Percentiles rank a stretch among this genome's conserved stretches.
These are phyloP conservation scores for Phortica magna DNA, from an alignment of 2,888 invertebrate genomes.

Conservation along the genomic window DNA sequence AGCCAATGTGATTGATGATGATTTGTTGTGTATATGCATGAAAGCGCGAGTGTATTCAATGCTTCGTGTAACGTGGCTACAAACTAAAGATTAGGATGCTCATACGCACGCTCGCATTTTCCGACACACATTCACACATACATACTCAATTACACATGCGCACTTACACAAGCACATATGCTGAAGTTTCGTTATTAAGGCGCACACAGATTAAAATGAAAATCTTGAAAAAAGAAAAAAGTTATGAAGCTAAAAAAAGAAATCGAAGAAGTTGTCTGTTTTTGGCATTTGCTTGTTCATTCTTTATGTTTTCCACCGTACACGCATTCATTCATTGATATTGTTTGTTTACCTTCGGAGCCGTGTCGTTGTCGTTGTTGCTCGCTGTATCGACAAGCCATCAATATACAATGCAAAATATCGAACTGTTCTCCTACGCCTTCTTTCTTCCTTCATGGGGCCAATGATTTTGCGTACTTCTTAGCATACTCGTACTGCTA, in stretches of 20 bases:
- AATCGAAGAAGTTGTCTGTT: background rate
- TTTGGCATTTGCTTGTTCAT: background rate
- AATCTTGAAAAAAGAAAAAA: constrained; percentile 51
- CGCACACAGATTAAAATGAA: constrained; percentile 65
- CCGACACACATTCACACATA: constrained; percentile 23
- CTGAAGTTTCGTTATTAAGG: constrained; percentile 36
- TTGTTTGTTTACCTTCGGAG: constrained; percentile 17
- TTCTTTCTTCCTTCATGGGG: background rate
- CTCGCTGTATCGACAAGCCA: background rate
- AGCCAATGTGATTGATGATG: constrained; percentile 70
- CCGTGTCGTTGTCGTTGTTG: background rate
- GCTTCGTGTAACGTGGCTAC: constrained; percentile 57
- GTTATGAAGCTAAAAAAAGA: too few relatives aligned
- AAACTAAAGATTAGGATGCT: constrained; percentile 61
- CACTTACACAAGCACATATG: background rate
- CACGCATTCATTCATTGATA: background rate
- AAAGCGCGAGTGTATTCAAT: constrained; percentile 35
- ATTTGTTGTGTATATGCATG: constrained; percentile 42
- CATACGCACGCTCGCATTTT: constrained; percentile 47
- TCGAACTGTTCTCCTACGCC: background rate
- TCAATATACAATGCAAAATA: background rate
- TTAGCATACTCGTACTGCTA: too few relatives aligned
- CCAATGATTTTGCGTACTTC: too few relatives aligned
- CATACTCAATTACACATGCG: constrained; percentile 21
- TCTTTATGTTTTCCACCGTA: background rate